Percentiles rank a stretch among this genome's conserved stretches.
Conservation (phyloP, 2,888 invertebrate species). For the Drosophila macrospina region DNA sequence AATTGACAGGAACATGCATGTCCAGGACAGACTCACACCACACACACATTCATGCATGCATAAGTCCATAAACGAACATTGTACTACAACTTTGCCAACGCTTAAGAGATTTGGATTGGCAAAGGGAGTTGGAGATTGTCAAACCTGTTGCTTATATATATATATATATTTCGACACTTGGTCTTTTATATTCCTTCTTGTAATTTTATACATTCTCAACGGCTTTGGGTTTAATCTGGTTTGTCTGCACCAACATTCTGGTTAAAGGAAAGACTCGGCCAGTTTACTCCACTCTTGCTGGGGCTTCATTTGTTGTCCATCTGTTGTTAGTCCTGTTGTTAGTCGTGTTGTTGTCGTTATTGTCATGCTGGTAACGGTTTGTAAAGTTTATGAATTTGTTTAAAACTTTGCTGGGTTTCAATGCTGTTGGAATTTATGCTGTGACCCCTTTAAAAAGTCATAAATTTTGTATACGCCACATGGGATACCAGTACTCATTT, state of each 20-base stretch:
- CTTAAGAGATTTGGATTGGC: constrained; percentile 14
- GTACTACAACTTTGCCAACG: constrained; percentile 24
- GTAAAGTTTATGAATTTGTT: constrained; percentile 27
- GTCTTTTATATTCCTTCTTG: constrained; percentile 17
- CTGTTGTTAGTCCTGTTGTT: constrained; percentile 2
- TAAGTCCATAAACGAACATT: constrained; percentile 16
- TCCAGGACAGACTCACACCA: constrained; percentile 19
- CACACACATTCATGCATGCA: constrained; percentile 23
- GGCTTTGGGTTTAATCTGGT: constrained; percentile 25
- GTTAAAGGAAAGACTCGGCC: no score
- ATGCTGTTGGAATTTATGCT: constrained; percentile 7
- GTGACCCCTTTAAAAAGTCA: constrained; percentile 4
- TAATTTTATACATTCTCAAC: constrained; percentile 30
- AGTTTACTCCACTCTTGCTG: not conserved
- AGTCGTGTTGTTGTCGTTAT: not conserved
- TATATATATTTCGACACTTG: constrained; percentile 26
- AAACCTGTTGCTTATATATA: constrained; percentile 37
- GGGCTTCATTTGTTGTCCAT: constrained; percentile 23
- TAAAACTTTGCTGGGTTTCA: constrained; percentile 4
- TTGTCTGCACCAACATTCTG: constrained; percentile 18
- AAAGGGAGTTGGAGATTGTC: not conserved
- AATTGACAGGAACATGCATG: constrained; percentile 39
- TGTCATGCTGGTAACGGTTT: constrained; percentile 4
- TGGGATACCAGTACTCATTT: not conserved
- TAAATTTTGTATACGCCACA: constrained; percentile 32